Evolutionary conservation across 2,113 vertebrate genomes (phyloP).

Genomic region (Formicarius rufipectus): DNA sequence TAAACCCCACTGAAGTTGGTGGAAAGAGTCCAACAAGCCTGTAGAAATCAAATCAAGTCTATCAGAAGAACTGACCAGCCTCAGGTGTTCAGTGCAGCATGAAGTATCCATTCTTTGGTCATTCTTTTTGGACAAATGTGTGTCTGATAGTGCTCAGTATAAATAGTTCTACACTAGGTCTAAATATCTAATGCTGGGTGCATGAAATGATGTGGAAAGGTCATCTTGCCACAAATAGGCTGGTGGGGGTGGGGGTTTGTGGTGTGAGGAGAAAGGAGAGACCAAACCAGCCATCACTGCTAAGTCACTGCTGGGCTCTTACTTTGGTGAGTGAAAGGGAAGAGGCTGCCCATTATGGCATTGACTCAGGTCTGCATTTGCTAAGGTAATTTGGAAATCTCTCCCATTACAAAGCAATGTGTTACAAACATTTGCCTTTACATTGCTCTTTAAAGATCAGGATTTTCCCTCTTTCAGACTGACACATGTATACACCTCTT

Average conservation of each 20-base stretch:
- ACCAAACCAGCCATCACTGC: background rate
- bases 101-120: background rate
- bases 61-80: background rate
- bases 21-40: background rate
- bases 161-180: background rate
- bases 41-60: background rate
- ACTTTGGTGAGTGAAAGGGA: background rate
- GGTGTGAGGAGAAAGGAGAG: background rate
- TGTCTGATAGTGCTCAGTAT: background rate
- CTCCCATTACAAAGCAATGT: background rate
- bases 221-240: background rate
- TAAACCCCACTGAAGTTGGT: background rate
- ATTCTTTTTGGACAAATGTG: background rate
- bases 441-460: background rate
- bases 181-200: background rate
- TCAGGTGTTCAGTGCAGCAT: background rate
- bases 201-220: background rate
- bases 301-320: rapidly evolving
- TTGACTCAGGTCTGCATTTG: background rate
- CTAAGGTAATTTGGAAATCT: background rate
- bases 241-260: background rate
- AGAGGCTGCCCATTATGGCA: background rate
- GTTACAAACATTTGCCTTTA: background rate
- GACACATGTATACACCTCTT: background rate
- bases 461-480: background rate